Evolutionary conservation across 2,113 vertebrate species (phyloP).

Genomic region (Peromyscus leucopus): DNA sequence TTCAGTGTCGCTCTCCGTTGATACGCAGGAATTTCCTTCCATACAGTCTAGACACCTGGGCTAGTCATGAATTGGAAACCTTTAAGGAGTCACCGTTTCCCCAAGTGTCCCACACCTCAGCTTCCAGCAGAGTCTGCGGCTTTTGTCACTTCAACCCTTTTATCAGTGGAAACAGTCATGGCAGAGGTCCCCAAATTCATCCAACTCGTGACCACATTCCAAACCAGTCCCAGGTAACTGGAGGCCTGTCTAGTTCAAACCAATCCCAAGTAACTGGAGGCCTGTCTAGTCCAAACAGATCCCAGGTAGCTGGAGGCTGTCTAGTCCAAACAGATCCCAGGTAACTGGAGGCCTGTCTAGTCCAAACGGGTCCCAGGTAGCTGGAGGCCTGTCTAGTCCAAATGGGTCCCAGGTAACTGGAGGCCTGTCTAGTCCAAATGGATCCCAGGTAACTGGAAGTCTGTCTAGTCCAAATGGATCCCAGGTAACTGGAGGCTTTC

Average conservation of each 20-base stretch:
- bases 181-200: neutral
- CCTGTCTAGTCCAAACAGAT: neutral
- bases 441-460: neutral
- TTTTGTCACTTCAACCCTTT: neutral
- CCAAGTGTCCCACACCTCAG: neutral
- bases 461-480: neutral
- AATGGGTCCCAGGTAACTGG: neutral
- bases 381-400: neutral
- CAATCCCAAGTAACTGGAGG: neutral
- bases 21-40: neutral
- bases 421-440: neutral
- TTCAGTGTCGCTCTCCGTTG: neutral
- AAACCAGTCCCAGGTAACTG: neutral
- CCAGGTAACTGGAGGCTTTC: neutral
- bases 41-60: neutral
- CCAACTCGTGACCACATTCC: neutral
- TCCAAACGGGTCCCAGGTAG: neutral
- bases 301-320: neutral
- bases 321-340: neutral
- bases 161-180: slow-evolving; percentile 32
- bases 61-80: neutral
- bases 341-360: neutral
- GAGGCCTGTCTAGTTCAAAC: neutral
- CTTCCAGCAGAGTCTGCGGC: neutral
- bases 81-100: neutral